Percentiles rank a stretch among this genome's conserved stretches.
Conservation (phyloP, 2,888 invertebrate species). For the Ormyrus labotus region DNA sequence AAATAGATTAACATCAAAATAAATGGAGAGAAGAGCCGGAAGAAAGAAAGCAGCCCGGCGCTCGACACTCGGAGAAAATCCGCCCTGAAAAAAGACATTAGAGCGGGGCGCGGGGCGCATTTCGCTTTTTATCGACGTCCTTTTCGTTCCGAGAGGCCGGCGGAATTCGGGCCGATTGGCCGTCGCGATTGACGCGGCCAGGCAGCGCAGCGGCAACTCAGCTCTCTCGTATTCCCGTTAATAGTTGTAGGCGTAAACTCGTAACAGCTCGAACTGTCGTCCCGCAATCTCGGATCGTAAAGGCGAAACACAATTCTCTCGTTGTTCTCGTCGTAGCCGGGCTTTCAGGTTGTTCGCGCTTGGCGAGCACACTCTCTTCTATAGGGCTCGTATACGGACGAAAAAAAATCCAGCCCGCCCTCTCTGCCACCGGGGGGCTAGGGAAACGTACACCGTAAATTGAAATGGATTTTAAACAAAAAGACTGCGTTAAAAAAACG, state of each 20-base stretch:
- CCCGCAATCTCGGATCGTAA: slow-evolving; percentile 32
- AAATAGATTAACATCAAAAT: too few relatives aligned
- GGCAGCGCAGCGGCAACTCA: neutral
- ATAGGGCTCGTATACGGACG: neutral
- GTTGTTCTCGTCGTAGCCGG: neutral
- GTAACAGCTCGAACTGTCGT: slow-evolving; percentile 41
- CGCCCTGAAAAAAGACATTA: too few relatives aligned
- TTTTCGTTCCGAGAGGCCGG: neutral
- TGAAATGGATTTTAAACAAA: slow-evolving; percentile 40
- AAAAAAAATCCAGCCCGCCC: slow-evolving; percentile 7
- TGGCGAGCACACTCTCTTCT: neutral
- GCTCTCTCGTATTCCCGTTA: slow-evolving; percentile 22
- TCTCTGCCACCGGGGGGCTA: neutral
- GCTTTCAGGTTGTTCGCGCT: neutral
- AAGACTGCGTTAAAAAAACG: slow-evolving; percentile 15
- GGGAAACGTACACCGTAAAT: slow-evolving; percentile 29
- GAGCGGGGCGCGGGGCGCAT: too few relatives aligned
- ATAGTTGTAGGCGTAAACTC: slow-evolving; percentile 48
- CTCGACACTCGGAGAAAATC: neutral
- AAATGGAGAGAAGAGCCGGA: too few relatives aligned
- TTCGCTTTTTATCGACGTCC: too few relatives aligned
- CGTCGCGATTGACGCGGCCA: slow-evolving; percentile 16
- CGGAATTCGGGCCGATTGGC: slow-evolving; percentile 28
- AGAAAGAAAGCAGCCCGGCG: too few relatives aligned
- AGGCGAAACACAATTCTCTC: slow-evolving; percentile 32